Evolutionary conservation across 2,113 vertebrate species (phyloP), one percentile per base, ranked within the genome.

Genomic region (Phoxinus phoxinus): DNA sequence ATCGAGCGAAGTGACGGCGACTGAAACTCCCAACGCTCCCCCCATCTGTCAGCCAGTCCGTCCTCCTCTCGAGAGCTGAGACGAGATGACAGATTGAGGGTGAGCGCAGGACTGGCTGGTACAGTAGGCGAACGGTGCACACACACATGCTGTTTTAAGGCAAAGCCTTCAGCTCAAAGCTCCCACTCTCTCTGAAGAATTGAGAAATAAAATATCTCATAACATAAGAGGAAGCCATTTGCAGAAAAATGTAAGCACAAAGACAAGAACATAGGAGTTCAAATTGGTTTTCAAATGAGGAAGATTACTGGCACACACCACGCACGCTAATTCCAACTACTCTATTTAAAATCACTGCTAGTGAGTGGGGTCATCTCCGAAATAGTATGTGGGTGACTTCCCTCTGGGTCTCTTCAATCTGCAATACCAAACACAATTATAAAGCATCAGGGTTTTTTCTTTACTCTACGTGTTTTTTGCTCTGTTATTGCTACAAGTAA

Each of bases 21-120:
- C 30, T 32, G 84, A 65, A 46, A 79, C 59, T 85, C 65, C 51
- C 51, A 80, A 85, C 25, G 11, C 59, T n/a, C 75, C 56, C 72
- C 75, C 84, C 75, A 85, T 85, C 84, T 80, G 84, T 80, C 76
- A 85, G 41, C 37, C 78, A 32, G 53, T 81, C 41, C 85, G 56
- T 73, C 51, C 56, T 27, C 56, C 69, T 73, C 65, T 69, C 56
- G 35, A 61, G 78, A 85, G 77, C 30, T 65, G 69, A 83, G 53
- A 81, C 11, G 15, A 32, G 72, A 63, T 86, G 84, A 85, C 87
- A 85, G 87, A 79, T 83, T 69, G 30, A 41, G 74, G 84, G 46
- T 86, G 84, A 85, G 67, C 10, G 21, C 67, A 81, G 37, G 67
- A 86, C 83, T 37, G 51, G 27, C 74, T 83, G 30, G 69, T 83